Conservation (phyloP, 2,888 invertebrate genomes). For the Sialis fuliginosa region DNA sequence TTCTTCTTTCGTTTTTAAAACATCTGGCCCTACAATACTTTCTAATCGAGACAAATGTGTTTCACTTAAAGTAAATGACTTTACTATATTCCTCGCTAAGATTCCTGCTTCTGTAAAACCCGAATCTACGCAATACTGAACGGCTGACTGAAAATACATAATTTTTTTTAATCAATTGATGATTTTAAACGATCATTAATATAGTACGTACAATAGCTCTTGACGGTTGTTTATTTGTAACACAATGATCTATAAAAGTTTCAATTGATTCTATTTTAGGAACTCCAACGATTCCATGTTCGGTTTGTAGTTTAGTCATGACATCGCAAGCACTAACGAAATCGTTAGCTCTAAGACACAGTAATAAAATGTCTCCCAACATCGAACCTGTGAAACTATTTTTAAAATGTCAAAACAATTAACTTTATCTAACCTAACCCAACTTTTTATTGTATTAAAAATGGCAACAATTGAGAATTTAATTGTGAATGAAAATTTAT, state of each 20-base stretch:
- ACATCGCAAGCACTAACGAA: constrained; percentile 33
- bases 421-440: no score
- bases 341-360: constrained; percentile 28
- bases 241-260: constrained; percentile 34
- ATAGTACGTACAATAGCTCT: constrained; percentile 30
- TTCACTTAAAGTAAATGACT: constrained; percentile 27
- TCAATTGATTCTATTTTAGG: constrained; percentile 29
- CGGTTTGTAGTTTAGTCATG: constrained; percentile 31
- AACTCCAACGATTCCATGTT: constrained; percentile 34
- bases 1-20: constrained; percentile 4
- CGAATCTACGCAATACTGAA: constrained; percentile 37
- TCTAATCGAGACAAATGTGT: constrained; percentile 27
- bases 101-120: constrained; percentile 29
- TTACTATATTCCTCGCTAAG: constrained; percentile 24
- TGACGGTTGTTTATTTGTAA: constrained; percentile 29
- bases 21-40: constrained; percentile 28
- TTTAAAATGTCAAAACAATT: constrained; percentile 5
- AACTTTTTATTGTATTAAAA: no score
- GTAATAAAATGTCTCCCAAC: constrained; percentile 36
- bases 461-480: no score
- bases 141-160: constrained; percentile 24
- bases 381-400: constrained; percentile 38
- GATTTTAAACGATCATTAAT: background rate
- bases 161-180: background rate
- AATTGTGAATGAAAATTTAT: no score